Conservation (phyloP, 2,888 invertebrate genomes). For the Rhamphomyia laevipes region DNA sequence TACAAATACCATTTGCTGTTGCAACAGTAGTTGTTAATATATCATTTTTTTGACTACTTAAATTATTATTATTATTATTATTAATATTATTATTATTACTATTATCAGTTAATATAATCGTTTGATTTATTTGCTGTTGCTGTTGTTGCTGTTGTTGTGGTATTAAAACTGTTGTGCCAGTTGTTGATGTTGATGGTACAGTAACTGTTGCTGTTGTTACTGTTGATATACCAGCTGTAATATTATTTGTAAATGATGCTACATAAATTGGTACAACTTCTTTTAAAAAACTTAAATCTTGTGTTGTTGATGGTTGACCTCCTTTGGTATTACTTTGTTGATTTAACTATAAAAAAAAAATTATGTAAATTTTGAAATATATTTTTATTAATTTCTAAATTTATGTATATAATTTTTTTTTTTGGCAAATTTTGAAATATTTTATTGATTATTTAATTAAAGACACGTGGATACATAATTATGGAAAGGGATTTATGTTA, state of each 20-base stretch:
- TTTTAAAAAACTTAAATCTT: slow-evolving; percentile 67
- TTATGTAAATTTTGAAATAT: too few relatives aligned
- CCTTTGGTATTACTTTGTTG: slow-evolving; percentile 33
- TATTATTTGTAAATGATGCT: slow-evolving; percentile 52
- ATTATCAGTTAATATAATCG: background rate
- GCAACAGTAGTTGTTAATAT: slow-evolving; percentile 12
- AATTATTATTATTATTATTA: slow-evolving; percentile 6
- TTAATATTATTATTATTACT: slow-evolving; percentile 7
- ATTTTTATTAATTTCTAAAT: too few relatives aligned
- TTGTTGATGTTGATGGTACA: slow-evolving; percentile 27
- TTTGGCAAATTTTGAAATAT: too few relatives aligned
- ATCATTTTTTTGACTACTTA: slow-evolving; percentile 9
- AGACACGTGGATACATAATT: too few relatives aligned
- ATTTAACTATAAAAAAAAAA: slow-evolving; percentile 21
- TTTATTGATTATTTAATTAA: too few relatives aligned
- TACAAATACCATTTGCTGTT: slow-evolving; percentile 16
- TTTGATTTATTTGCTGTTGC: slow-evolving; percentile 14
- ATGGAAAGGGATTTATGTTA: too few relatives aligned
- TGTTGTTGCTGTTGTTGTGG: slow-evolving; percentile 20
- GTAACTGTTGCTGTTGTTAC: slow-evolving; percentile 37
- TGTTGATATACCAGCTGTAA: slow-evolving; percentile 42
- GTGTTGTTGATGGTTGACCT: slow-evolving; percentile 37
- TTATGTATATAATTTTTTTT: too few relatives aligned
- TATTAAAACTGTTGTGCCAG: slow-evolving; percentile 15
- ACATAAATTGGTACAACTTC: slow-evolving; percentile 75